Evolutionary conservation across 2,797 vertebrate genomes (phyloP).

Genomic region (Enteromius paludinosus): DNA sequence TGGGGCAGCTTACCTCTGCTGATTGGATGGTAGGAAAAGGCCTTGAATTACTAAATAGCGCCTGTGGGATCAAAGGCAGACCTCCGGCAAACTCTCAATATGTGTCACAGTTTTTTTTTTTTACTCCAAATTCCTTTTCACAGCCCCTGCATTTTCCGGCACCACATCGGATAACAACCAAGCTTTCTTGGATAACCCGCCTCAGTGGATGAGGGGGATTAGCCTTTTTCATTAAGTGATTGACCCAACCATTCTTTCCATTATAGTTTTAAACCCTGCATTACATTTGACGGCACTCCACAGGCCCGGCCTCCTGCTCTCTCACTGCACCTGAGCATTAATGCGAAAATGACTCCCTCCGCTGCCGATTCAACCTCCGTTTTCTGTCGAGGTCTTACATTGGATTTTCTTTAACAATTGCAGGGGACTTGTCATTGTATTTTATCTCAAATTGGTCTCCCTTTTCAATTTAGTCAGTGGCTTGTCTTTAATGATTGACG

Average conservation of each 20-base stretch:
- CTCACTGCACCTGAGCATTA: slow-evolving; percentile 32
- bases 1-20: slow-evolving; percentile 19
- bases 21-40: slow-evolving; percentile 49
- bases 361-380: slow-evolving; percentile 7
- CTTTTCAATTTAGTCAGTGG: neutral
- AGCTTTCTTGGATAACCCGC: slow-evolving; percentile 60
- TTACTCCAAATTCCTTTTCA: slow-evolving; percentile 22
- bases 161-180: slow-evolving; percentile 47
- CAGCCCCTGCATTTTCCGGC: slow-evolving; percentile 38
- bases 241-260: slow-evolving; percentile 58
- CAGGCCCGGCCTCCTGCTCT: slow-evolving; percentile 23
- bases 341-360: slow-evolving; percentile 20
- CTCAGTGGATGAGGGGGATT: slow-evolving; percentile 61
- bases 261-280: slow-evolving; percentile 45
- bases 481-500: neutral
- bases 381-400: slow-evolving; percentile 9
- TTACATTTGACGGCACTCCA: slow-evolving; percentile 39
- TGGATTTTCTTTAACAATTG: neutral
- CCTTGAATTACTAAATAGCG: slow-evolving; percentile 56
- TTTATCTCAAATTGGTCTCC: slow-evolving; percentile 3
- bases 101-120: slow-evolving; percentile 61
- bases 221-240: slow-evolving; percentile 66
- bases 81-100: slow-evolving; percentile 58
- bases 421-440: neutral
- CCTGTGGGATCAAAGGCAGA: slow-evolving; percentile 67